Evolutionary conservation across 2,888 invertebrate genomes (phyloP).

Genomic region (Amaurobius ferox): DNA sequence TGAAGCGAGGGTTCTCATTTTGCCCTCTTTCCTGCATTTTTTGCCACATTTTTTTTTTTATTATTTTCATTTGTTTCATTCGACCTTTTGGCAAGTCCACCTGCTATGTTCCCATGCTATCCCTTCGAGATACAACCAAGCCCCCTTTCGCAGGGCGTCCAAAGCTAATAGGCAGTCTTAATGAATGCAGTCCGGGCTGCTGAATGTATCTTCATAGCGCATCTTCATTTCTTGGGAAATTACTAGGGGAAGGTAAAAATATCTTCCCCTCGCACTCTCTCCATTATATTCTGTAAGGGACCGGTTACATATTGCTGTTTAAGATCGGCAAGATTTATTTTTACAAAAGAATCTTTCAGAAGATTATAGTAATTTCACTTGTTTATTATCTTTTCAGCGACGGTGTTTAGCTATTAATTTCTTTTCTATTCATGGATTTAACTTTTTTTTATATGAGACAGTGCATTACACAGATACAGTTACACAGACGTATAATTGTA

Average conservation of each 20-base stretch:
- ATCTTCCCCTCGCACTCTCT: not conserved
- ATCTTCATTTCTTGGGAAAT: conserved; percentile 59
- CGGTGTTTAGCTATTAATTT: too few relatives aligned
- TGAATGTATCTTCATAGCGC: conserved; percentile 59
- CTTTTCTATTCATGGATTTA: too few relatives aligned
- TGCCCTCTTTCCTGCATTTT: conserved; percentile 16
- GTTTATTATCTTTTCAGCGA: too few relatives aligned
- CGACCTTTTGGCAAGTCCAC: conserved; percentile 69
- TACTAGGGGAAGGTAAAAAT: conserved; percentile 27
- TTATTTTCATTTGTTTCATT: conserved; percentile 34
- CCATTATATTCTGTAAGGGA: conserved; percentile 25
- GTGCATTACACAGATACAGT: too few relatives aligned
- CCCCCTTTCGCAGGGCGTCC: conserved; percentile 18
- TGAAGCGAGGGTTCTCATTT: conserved; percentile 15
- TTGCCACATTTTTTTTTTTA: conserved; percentile 12
- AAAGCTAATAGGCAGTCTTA: conserved; percentile 65
- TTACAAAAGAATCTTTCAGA: too few relatives aligned
- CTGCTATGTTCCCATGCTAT: conserved; percentile 57
- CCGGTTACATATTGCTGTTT: conserved; percentile 37
- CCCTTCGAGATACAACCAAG: not conserved
- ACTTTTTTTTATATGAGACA: too few relatives aligned
- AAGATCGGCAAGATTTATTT: too few relatives aligned
- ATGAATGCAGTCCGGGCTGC: conserved; percentile 57
- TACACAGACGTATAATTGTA: too few relatives aligned
- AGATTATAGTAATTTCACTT: too few relatives aligned